Conservation (phyloP, 2,888 invertebrate species). For the Druceiella hillmani region DNA sequence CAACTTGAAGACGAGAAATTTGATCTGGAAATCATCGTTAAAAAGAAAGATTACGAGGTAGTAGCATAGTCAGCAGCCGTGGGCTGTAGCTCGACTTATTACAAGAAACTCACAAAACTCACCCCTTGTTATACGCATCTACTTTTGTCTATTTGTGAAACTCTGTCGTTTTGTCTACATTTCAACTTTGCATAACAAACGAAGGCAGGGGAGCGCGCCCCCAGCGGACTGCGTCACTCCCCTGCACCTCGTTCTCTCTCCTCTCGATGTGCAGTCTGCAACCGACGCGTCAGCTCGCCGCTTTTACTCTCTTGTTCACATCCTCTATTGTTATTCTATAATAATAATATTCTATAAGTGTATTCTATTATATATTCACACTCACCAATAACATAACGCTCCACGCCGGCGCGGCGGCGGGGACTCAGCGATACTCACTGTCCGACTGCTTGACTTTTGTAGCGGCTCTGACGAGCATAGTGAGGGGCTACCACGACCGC, state of each 20-base stretch:
- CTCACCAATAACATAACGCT: neutral
- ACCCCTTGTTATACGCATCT: no score
- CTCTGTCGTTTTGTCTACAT: conserved; percentile 41
- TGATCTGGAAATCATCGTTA: conserved; percentile 97
- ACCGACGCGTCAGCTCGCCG: conserved; percentile 5
- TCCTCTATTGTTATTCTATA: conserved; percentile 34
- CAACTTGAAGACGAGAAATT: conserved; percentile 92
- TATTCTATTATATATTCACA: neutral
- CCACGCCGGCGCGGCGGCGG: neutral
- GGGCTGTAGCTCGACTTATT: conserved; percentile 32
- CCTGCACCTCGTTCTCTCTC: conserved; percentile 4
- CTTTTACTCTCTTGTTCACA: conserved; percentile 2
- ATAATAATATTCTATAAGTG: no score
- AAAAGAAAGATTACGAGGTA: conserved; percentile 99
- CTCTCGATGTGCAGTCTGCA: conserved; percentile 36
- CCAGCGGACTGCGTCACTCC: conserved; percentile 25
- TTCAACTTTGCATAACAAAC: conserved; percentile 39
- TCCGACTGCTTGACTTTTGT: no score
- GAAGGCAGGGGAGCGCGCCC: conserved; percentile 32
- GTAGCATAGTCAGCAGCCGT: conserved; percentile 40
- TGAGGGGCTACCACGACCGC: conserved; percentile 77
- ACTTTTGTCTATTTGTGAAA: conserved; percentile 37
- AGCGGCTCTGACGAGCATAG: conserved; percentile 64
- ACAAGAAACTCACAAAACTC: conserved; percentile 44
- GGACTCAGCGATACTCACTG: neutral